Conservation (phyloP, 2,888 invertebrate genomes). For the Liposcelis brunnea region DNA sequence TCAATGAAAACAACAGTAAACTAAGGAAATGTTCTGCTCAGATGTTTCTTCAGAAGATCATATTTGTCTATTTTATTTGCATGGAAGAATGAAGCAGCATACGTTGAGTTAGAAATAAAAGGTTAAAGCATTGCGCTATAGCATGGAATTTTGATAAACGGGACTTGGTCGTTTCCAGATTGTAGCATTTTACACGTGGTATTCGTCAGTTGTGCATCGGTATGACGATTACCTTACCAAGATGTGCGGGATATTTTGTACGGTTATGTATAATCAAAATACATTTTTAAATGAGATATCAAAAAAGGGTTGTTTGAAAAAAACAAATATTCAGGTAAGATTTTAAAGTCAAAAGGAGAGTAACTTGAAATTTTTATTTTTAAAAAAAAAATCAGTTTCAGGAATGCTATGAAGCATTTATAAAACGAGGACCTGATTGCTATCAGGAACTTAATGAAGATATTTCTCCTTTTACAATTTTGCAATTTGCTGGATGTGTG, state of each 20-base stretch:
- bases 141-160: too few species aligned
- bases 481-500: conserved; percentile 34
- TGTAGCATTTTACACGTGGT: too few species aligned
- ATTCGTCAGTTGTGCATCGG: too few species aligned
- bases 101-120: too few species aligned
- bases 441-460: conserved; percentile 16
- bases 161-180: too few species aligned
- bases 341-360: too few species aligned
- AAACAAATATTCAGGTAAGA: conserved; percentile 11
- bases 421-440: conserved; percentile 40
- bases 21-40: too few species aligned
- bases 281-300: conserved; percentile 15
- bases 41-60: too few species aligned
- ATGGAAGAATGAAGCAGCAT: too few species aligned
- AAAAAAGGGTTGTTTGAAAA: conserved; percentile 18
- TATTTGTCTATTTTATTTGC: too few species aligned
- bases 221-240: conserved; percentile 8
- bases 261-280: conserved; percentile 21
- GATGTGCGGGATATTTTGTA: conserved; percentile 39
- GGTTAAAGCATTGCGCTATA: too few species aligned
- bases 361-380: conserved; percentile 13
- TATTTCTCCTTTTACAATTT: conserved; percentile 21
- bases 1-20: too few species aligned
- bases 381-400: conserved; percentile 31
- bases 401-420: conserved; percentile 27